Evolutionary conservation across 92 coral and sea anemone genomes (phyloP), one percentile per base, ranked within the genome.

Genomic region (Porites divaricata): DNA sequence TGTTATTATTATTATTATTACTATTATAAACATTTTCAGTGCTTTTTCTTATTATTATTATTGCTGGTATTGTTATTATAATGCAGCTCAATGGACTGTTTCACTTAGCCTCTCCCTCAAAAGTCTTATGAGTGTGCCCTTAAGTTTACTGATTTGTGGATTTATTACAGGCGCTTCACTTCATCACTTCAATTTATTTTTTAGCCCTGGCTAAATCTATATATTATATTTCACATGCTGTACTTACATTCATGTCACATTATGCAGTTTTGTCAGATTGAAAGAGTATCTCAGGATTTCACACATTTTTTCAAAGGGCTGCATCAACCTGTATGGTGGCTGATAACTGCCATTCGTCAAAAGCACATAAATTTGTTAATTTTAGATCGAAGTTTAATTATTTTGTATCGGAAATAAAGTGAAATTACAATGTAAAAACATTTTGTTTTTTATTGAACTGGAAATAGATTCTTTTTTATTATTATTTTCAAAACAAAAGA

Each of bases 281-380:
- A 4, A 35, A 35, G 6, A 4, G 45, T 35, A 35, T 35, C 45
- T 35, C 45, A 35, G 45, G 45, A 35, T 35, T 35, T 62, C 81
- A 77, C 81, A 64, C 70, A 56, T 25, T 62, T 11, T 77, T 77
- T 53, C 58, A 53, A 0, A 53, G 58, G 58, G 58, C 15, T 53
- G 58, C 11, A 53, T 10, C 15, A 9, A 10, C 15, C n/a, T n/a
- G n/a, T 69, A 69, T 35, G 54, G 78, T 74, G 78, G 66, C 78
- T 50, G 51, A 54, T 61, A 74, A 19, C 78, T 74, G 65, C 78
- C 78, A 54, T 74, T 74, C 65, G 26, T 26, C 35, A 26, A 26
- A 26, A 26, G 35, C 1, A 26, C 35, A 26, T 26, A 26, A 74
- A 53, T 64, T n/a, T 64, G 4, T 64, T 19, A 17, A 17, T 17